These are phyloP conservation scores for Sternotherus odoratus DNA, from an alignment of 2,797 vertebrate genomes.

Conservation along the genomic window DNA sequence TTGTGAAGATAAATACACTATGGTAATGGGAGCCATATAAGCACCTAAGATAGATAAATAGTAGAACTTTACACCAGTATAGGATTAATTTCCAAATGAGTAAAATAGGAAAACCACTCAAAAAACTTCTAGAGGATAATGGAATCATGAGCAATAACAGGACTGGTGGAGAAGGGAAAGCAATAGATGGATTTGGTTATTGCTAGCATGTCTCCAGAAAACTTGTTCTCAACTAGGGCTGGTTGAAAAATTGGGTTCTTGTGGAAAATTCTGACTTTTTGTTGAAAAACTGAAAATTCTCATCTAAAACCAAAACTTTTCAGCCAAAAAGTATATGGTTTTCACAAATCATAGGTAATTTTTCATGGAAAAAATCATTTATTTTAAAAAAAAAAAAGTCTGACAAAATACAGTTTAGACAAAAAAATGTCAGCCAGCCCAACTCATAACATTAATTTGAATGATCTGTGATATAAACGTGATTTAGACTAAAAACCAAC, in stretches of 20 bases:
- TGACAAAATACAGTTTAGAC: not conserved
- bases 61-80: not conserved
- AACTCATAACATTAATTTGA: not conserved
- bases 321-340: not conserved
- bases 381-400: not conserved
- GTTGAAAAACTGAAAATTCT: too few species aligned
- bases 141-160: not conserved
- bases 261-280: not conserved
- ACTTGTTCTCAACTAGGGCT: not conserved
- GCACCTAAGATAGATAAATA: not conserved
- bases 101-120: too few species aligned
- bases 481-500: not conserved
- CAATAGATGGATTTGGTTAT: not conserved
- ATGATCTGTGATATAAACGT: not conserved
- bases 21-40: not conserved
- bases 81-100: not conserved
- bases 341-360: not conserved
- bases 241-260: not conserved
- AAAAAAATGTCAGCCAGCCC: not conserved
- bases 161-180: not conserved
- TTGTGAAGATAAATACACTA: not conserved
- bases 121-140: not conserved
- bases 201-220: not conserved
- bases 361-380: not conserved
- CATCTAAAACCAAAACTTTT: not conserved